Base-by-base conservation (phyloP, 1,140 invertebrate species). In the Homarus americanus region DNA sequence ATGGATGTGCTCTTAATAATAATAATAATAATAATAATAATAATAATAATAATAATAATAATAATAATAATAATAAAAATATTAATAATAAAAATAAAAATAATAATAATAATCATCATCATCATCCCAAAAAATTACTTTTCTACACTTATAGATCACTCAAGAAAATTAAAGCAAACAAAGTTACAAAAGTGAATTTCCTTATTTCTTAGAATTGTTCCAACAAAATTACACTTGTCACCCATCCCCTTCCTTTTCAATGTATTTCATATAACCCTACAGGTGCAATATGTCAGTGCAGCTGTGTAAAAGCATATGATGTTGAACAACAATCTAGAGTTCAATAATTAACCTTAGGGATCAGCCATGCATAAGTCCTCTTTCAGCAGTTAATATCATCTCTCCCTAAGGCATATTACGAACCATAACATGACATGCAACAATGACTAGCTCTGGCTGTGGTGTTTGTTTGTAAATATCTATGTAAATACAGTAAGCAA, bases 251-350 rank as follows among this genome's bases (percentile, higher is more conserved):
- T 69, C n/a, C 7, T 24, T 32, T 69, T 32, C 63, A 69, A 28
- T 69, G n/a, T 32, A 69, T 1, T 7, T 69, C 28, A 2, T 5
- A 69, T 69, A 69, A 69, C 63, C 28, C 3, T 69, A 69, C 0
- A 69, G 63, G 63, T 69, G 63, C 63, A 69, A 69, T 12, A 32
- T 69, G n/a, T 69, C 63, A 69, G 63, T 32, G 28, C 63, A 69
- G 63, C 28, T 69, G 63, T 69, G 28, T 32, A 32, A 32, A 69
- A 69, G n/a, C n/a, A 69, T 32, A 69, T 2, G 10, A 32, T 32
- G n/a, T 9, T 69, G 10, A 32, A 32, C 63, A 69, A 69, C 5
- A 32, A 69, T 69, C 4, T 32, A 28, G 63, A 69, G 63, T 12
- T 32, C 63, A 69, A 69, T 69, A 69, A 69, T 9, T 32, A 32